Base-by-base conservation (phyloP, 2,888 invertebrate species). In the Ichneumoninae sp. region DNA sequence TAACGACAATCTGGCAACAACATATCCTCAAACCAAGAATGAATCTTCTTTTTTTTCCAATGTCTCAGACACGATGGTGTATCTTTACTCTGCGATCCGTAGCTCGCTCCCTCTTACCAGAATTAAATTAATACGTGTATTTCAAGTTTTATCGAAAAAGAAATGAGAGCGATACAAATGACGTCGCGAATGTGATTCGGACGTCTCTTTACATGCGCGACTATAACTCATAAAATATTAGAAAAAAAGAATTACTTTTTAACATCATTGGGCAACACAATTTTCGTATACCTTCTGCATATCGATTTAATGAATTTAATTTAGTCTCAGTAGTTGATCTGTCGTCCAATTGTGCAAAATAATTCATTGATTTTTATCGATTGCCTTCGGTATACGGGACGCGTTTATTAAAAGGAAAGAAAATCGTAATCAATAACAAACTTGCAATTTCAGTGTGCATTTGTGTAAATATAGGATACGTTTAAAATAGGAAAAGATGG, bases 401-500 rank as follows among this genome's bases (percentile, higher is more conserved):
- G 57, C 52, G 54, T 76, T 71, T 33, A 79, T 47, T 36, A 36
- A 77, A 71, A 54, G 26, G 57, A 50, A 83, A 19, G 44, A 69
- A 19, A 52, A 63, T n/a, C 57, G 54, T 71, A 65, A 75, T 47
- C 60, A 63, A 63, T 22, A 81, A 65, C 47, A 81, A 78, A 82
- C 83, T 88, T 87, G 86, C 88, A 88, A 89, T 88, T 89, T 90
- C 88, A 86, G 88, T 89, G 88, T 89, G 90, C 90, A 91, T 90
- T 90, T 90, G 88, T 91, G 90, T 91, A 91, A 90, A 91, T 91
- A 86, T 90, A 89, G 81, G 65, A 85, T 83, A 81, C 85, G 70
- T 86, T 85, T 86, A 78, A 81, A 82, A 75, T 85, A 84, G 54
- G 60, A 81, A 70, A 63, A 70, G 84, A 75, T 52, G 26, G 57